A percentile compares a stretch with the other conserved stretches of the same genome.
Conservation (phyloP, 2,888 invertebrate species). For the Cyaniris semiargus region DNA sequence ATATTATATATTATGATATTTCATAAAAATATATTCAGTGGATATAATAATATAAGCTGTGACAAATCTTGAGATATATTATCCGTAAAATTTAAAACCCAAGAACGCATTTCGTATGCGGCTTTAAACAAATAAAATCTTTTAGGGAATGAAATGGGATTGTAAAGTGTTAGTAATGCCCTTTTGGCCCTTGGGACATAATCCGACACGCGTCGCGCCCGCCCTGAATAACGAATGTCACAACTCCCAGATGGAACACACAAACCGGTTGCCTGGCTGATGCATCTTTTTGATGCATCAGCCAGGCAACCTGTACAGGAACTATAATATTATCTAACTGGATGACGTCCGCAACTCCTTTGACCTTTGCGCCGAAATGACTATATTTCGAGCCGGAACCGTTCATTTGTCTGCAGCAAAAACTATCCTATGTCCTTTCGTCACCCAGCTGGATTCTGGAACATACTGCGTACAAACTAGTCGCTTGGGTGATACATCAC, state of each 20-base stretch:
- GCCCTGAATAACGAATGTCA: constrained; percentile 24
- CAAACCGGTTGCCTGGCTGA: neutral
- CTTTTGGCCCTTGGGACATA: neutral
- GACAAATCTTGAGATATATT: neutral
- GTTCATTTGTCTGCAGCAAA: too few relatives aligned
- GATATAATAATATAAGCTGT: too few relatives aligned
- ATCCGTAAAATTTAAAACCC: neutral
- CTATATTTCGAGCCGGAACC: too few relatives aligned
- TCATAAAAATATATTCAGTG: too few relatives aligned
- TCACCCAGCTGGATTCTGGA: neutral
- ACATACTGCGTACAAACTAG: neutral
- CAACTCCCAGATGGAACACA: neutral
- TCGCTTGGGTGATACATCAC: neutral
- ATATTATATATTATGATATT: too few relatives aligned
- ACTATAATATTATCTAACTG: too few relatives aligned
- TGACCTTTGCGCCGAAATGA: too few relatives aligned
- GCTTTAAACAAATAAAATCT: neutral
- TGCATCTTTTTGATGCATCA: too few relatives aligned
- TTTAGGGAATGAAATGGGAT: neutral
- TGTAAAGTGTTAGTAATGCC: constrained; percentile 1
- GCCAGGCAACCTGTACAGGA: too few relatives aligned
- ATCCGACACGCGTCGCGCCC: constrained; percentile 1
- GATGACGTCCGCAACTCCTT: too few relatives aligned
- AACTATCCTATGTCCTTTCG: too few relatives aligned
- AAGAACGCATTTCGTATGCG: neutral